Base-by-base conservation (phyloP, 2,797 vertebrate genomes). In the Nasua narica region DNA sequence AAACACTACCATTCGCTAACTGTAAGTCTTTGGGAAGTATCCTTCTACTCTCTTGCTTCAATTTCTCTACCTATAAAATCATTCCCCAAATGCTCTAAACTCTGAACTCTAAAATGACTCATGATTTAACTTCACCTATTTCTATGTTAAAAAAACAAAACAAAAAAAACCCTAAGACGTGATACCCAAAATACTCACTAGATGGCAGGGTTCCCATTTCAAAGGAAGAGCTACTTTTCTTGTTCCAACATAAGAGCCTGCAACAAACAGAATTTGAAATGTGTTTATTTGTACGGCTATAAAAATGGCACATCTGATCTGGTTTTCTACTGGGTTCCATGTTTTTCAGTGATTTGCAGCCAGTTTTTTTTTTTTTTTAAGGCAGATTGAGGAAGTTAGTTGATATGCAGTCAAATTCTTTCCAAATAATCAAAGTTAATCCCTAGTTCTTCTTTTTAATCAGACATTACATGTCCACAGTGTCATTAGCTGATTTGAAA, bases 151-250 rank as follows among this genome's bases (percentile, higher is more conserved):
- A 58, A 25, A 6, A 69, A 37, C 2, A 19, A 35, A n/a, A 62
- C 52, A 35, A 67, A 67, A 35, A 19, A 4, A 35, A 35, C 77
- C 19, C 25, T 96, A 23, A 40, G 9, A 0, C 43, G 52, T 35
- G 90, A 89, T 87, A 90, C 85, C 85, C 29, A 0, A 27, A 27
- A 6, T 10, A 0, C 15, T 97, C 98, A 98, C 98, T 85, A 98
- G 99, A 98, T 98, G 99, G 98, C 98, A 98, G 97, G 91, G 62
- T 98, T 98, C 97, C 85, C 98, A 98, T 99, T 98, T 96, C 92
- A 98, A 98, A 97, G 32, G 46, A 46, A 43, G 4, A 2, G 0
- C 2, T 13, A 67, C 35, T 43, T 46, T 16, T 2, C 10, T 29
- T 54, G 3, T 54, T 96, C 35, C 67, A 90, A 90, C 96, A 87